phyloP scores from a whole-genome alignment of 2,113 vertebrate genomes.

The Silurus glanis region DNA sequence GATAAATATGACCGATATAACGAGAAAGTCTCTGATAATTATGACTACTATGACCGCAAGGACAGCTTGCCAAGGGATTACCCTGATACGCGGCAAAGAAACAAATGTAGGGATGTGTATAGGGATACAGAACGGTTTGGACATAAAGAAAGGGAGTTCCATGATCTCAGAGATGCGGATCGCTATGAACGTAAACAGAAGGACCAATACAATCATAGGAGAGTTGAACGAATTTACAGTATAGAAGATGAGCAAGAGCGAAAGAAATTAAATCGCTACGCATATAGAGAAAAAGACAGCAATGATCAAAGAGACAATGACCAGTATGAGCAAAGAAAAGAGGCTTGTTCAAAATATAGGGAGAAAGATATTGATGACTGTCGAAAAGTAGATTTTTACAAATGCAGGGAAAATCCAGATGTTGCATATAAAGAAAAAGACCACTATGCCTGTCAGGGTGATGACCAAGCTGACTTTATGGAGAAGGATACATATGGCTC shows the following conservation, averaged over 20 bases:
- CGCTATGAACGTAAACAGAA: background rate
- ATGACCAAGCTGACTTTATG: background rate
- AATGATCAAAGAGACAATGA: constrained; percentile 26
- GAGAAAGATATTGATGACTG: constrained; percentile 42
- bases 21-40: background rate
- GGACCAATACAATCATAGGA: background rate
- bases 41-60: constrained; percentile 48
- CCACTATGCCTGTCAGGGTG: background rate
- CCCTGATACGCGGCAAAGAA: background rate
- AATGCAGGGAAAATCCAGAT: background rate
- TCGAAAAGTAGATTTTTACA: constrained; percentile 35
- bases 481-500: constrained; percentile 28
- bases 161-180: background rate
- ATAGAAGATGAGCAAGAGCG: constrained; percentile 53
- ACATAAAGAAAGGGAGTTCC: constrained; percentile 1
- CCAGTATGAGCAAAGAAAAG: constrained; percentile 9
- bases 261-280: constrained; percentile 47
- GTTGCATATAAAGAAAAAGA: constrained; percentile 26
- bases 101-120: constrained; percentile 2
- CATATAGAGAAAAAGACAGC: constrained; percentile 49
- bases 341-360: constrained; percentile 44
- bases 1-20: constrained; percentile 53
- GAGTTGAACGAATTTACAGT: background rate
- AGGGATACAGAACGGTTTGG: background rate
- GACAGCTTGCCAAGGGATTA: background rate